Percentiles rank a stretch among this genome's conserved stretches.
These are phyloP conservation scores for Bombus impatiens DNA, from an alignment of 1,140 invertebrate genomes.

Conservation along the genomic window DNA sequence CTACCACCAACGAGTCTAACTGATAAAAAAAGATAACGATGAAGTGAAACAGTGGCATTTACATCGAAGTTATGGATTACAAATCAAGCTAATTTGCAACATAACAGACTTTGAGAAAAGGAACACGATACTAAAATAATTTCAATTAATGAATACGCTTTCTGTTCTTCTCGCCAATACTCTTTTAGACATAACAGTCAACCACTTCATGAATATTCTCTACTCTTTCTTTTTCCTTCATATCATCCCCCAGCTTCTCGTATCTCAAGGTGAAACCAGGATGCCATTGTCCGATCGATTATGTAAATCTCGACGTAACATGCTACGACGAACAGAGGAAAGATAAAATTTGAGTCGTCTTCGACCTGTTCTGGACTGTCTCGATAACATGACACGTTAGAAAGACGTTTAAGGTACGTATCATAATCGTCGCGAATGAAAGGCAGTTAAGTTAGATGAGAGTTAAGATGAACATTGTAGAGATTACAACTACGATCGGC, in stretches of 20 bases:
- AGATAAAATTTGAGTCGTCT: not conserved
- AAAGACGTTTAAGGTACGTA: not conserved
- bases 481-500: not conserved
- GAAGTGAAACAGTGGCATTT: too few relatives aligned
- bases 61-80: too few relatives aligned
- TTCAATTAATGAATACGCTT: not conserved
- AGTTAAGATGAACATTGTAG: not conserved
- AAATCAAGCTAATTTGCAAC: not conserved
- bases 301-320: constrained; percentile 5
- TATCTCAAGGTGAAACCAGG: too few relatives aligned
- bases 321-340: not conserved
- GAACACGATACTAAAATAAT: too few relatives aligned
- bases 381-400: not conserved
- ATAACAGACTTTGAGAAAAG: not conserved
- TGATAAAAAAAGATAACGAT: too few relatives aligned
- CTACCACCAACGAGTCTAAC: too few relatives aligned
- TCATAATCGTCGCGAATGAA: not conserved
- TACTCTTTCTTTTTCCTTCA: not conserved
- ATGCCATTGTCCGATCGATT: constrained; percentile 20
- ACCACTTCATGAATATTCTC: not conserved
- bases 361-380: not conserved
- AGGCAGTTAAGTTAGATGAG: not conserved
- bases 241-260: not conserved
- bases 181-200: not conserved
- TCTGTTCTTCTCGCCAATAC: too few relatives aligned